These are phyloP conservation scores for Drosophila putrida DNA, from an alignment of 2,888 invertebrate species.

Conservation along the genomic window DNA sequence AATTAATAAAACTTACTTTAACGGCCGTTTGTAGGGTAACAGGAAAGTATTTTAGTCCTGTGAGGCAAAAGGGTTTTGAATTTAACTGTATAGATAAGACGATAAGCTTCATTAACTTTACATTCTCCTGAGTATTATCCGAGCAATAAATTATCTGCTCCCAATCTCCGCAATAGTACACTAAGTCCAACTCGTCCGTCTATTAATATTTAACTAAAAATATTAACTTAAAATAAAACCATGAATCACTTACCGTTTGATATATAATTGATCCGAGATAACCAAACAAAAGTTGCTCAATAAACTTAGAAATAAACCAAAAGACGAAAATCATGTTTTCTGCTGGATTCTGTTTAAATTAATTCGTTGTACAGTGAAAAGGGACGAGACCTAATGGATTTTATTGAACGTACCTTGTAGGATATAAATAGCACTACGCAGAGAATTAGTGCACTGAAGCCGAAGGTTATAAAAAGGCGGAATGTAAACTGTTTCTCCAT, in stretches of 20 bases:
- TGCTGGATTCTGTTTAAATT: constrained; percentile 58
- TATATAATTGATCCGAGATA: constrained; percentile 71
- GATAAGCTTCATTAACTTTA: constrained; percentile 71
- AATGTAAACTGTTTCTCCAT: constrained; percentile 75
- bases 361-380: too few relatives aligned
- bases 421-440: constrained; percentile 77
- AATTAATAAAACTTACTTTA: constrained; percentile 45
- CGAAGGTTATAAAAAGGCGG: constrained; percentile 78
- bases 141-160: constrained; percentile 70
- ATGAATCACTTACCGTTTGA: constrained; percentile 56
- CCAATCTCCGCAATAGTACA: constrained; percentile 76
- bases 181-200: constrained; percentile 73
- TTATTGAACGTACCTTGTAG: constrained; percentile 65
- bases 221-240: too few relatives aligned
- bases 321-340: constrained; percentile 61
- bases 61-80: constrained; percentile 68
- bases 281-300: constrained; percentile 72
- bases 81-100: constrained; percentile 66
- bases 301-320: constrained; percentile 72
- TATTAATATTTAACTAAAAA: not conserved
- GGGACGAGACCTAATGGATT: too few relatives aligned
- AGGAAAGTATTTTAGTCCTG: constrained; percentile 75
- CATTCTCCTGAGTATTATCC: constrained; percentile 57
- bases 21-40: constrained; percentile 69
- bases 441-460: constrained; percentile 74